A percentile compares a stretch with the other conserved stretches of the same genome.
These are phyloP conservation scores for Myotis daubentonii DNA, from an alignment of 2,797 vertebrate genomes.

Conservation along the genomic window DNA sequence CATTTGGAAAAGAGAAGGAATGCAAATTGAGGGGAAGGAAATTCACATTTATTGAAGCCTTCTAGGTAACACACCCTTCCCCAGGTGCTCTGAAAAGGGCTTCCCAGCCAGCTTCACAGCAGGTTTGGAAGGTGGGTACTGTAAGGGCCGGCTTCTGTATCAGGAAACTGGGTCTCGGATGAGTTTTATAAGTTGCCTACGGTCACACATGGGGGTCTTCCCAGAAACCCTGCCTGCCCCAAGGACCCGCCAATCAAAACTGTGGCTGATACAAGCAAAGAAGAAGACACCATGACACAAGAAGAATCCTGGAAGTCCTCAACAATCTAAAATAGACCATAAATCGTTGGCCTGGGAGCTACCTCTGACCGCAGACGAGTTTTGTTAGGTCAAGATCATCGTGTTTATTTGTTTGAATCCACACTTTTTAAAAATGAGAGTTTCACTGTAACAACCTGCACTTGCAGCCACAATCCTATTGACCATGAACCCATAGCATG, in stretches of 20 bases:
- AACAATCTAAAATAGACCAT: background rate
- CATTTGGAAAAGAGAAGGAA: conserved; percentile 14
- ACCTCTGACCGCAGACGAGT: accelerated
- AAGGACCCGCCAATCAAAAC: background rate
- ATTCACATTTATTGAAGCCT: background rate
- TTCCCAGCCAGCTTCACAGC: accelerated
- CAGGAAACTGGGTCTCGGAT: background rate
- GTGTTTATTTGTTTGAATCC: background rate
- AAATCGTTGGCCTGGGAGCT: background rate
- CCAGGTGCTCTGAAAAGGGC: background rate
- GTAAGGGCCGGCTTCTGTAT: accelerated
- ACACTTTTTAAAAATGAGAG: background rate
- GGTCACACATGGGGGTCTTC: background rate
- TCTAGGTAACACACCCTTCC: background rate
- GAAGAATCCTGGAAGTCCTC: background rate
- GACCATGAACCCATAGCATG: background rate
- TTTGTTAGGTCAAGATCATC: background rate
- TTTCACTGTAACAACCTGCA: background rate
- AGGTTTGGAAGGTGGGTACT: background rate
- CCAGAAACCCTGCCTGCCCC: background rate
- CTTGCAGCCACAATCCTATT: background rate
- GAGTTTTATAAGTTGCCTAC: background rate
- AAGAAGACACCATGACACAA: background rate
- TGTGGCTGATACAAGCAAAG: background rate
- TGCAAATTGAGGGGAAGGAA: background rate